Evolutionary conservation across 2,888 invertebrate genomes (phyloP).

Genomic region (Eupithecia exiguata): DNA sequence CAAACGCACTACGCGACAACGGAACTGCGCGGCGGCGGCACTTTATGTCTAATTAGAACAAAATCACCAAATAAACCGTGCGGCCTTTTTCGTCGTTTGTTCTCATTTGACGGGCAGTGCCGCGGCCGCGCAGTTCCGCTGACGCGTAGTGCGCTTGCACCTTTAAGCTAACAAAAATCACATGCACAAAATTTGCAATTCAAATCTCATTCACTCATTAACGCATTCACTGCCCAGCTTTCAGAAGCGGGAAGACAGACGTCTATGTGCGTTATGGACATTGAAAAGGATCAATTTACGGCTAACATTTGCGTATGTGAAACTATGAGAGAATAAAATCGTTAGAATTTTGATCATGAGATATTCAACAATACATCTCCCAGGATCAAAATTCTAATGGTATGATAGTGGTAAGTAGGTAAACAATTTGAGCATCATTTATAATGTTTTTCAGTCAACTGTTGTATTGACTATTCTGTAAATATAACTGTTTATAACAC

Average conservation of each 20-base stretch:
- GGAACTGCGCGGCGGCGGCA: too few relatives aligned
- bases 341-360: not conserved
- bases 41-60: too few relatives aligned
- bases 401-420: conserved; percentile 7
- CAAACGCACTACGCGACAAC: too few relatives aligned
- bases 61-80: too few relatives aligned
- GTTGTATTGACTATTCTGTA: not conserved
- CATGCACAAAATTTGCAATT: not conserved
- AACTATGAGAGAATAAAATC: not conserved
- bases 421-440: not conserved
- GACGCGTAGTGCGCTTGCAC: too few relatives aligned
- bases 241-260: too few relatives aligned
- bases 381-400: not conserved
- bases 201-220: not conserved
- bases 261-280: too few relatives aligned
- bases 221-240: too few relatives aligned
- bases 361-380: too few relatives aligned
- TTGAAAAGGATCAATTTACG: not conserved
- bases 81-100: too few relatives aligned
- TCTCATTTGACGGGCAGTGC: too few relatives aligned
- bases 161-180: not conserved
- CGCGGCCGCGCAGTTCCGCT: too few relatives aligned
- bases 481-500: not conserved
- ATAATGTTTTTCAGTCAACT: not conserved
- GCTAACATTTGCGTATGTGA: not conserved